Conservation (phyloP, 2,888 invertebrate species). For the Clitarchus hookeri region DNA sequence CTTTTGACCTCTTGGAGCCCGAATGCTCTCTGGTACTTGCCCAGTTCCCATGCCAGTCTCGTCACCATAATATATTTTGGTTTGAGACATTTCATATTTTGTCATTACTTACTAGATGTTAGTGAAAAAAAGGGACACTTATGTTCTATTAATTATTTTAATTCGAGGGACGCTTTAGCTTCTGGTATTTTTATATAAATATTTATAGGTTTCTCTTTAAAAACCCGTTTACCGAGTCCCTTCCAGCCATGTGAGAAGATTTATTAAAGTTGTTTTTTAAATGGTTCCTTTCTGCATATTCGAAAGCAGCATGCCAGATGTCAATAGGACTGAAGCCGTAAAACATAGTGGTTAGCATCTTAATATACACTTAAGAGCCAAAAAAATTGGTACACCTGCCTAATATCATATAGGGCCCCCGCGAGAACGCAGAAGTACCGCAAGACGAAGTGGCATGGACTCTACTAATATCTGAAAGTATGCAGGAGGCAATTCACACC, state of each 20-base stretch:
- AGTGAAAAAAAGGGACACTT: neutral
- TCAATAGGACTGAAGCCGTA: neutral
- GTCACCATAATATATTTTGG: constrained; percentile 42
- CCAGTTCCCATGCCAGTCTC: constrained; percentile 54
- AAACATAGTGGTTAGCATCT: neutral
- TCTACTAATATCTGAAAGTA: no score
- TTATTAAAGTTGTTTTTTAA: neutral
- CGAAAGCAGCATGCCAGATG: neutral
- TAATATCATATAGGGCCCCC: no score
- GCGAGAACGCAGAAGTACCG: no score
- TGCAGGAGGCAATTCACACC: no score
- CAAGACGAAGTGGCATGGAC: no score
- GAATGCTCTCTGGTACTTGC: constrained; percentile 51
- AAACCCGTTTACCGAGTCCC: neutral
- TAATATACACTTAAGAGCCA: no score
- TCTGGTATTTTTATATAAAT: neutral
- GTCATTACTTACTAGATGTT: neutral
- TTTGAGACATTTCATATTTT: neutral
- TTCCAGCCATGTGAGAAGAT: neutral
- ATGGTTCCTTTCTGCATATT: neutral
- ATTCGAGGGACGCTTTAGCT: neutral
- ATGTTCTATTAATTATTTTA: neutral
- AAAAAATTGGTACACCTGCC: no score
- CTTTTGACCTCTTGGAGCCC: constrained; percentile 46
- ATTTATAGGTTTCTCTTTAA: neutral